Conservation (phyloP, 2,888 invertebrate genomes). For the Patella pellucida region DNA sequence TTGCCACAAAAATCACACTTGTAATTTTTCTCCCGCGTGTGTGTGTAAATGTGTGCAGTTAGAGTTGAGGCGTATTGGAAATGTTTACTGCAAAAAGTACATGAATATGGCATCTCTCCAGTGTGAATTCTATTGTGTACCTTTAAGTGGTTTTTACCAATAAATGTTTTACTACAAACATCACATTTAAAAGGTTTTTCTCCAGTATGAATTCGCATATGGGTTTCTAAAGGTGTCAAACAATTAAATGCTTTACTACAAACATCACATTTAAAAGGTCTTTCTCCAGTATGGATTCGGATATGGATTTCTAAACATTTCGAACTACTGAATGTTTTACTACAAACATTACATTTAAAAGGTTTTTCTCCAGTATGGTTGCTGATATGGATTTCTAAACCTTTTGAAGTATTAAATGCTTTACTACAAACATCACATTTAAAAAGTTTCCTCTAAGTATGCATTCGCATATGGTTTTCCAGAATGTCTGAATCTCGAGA, state of each 20-base stretch:
- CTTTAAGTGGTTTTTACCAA: not conserved
- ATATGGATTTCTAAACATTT: not conserved
- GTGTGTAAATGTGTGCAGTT: not conserved
- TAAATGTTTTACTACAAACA: constrained; percentile 13
- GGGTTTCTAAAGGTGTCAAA: not conserved
- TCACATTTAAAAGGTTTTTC: constrained; percentile 19
- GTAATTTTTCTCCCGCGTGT: constrained; percentile 8
- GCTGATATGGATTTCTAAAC: not conserved
- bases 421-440: not conserved
- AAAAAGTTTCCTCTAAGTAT: not conserved
- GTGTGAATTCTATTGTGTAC: constrained; percentile 13
- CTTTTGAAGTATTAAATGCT: not conserved
- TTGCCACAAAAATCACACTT: constrained; percentile 18
- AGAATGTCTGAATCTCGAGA: not conserved
- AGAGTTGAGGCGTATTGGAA: not conserved
- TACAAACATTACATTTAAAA: constrained; percentile 14
- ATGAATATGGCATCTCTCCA: constrained; percentile 16
- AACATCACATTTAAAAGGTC: constrained; percentile 18
- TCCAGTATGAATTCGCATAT: constrained; percentile 14
- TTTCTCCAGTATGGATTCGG: constrained; percentile 18
- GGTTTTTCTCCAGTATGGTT: constrained; percentile 1
- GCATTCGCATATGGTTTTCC: not conserved
- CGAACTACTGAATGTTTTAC: not conserved
- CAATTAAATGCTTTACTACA: constrained; percentile 16
- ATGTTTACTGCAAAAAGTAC: not conserved